Percentiles rank a stretch among this genome's conserved stretches.
These are phyloP conservation scores for Schlechtendalia chinensis DNA, from an alignment of 1,140 invertebrate genomes.

Conservation along the genomic window DNA sequence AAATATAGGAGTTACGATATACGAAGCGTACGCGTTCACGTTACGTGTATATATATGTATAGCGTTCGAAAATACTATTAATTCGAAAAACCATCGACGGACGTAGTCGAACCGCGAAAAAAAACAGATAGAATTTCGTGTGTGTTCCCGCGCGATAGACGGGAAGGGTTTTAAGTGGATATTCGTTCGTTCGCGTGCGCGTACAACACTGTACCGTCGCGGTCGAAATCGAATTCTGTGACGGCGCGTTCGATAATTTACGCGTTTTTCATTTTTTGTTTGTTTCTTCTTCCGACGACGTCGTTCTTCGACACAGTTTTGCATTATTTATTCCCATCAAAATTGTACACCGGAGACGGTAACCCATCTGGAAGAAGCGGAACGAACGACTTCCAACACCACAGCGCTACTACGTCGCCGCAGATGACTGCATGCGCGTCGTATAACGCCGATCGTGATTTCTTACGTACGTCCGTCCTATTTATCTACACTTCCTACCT, in stretches of 20 bases:
- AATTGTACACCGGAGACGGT: not conserved
- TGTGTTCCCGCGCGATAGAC: no score
- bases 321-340: not conserved
- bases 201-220: no score
- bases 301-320: not conserved
- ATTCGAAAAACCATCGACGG: not conserved
- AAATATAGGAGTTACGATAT: no score
- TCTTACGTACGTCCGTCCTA: no score
- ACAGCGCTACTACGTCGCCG: not conserved
- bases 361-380: not conserved
- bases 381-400: not conserved
- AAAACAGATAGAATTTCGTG: no score
- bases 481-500: no score
- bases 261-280: not conserved
- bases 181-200: no score
- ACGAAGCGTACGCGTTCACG: not conserved
- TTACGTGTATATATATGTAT: no score
- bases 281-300: not conserved
- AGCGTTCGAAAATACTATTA: not conserved
- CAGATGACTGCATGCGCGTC: no score
- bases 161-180: no score
- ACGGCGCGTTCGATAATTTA: constrained; percentile 6
- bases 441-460: no score
- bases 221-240: no score
- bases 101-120: not conserved